These are phyloP conservation scores for Cyrtonyx montezumae DNA, from an alignment of 2,113 vertebrate species.

Conservation along the genomic window DNA sequence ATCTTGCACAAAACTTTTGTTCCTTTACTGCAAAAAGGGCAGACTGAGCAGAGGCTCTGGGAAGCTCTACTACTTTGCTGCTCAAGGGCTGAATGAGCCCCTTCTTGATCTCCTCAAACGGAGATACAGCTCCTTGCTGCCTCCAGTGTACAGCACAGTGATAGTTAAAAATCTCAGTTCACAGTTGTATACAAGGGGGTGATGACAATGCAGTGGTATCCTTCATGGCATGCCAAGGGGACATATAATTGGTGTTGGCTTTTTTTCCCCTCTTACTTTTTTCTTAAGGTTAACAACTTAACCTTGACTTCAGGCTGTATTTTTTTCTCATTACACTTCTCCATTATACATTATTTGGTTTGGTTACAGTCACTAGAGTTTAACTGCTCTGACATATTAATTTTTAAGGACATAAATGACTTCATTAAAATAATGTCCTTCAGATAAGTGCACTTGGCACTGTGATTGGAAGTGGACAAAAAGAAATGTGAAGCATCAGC, in stretches of 20 bases:
- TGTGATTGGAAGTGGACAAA: constrained; percentile 43
- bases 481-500: constrained; percentile 17
- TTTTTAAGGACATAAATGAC: constrained; percentile 72
- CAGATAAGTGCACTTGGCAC: constrained; percentile 53
- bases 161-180: not conserved
- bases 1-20: not conserved
- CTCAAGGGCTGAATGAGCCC: not conserved
- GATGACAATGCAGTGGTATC: not conserved
- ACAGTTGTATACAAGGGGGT: not conserved
- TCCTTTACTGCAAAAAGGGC: not conserved
- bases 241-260: not conserved
- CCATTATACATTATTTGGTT: constrained; percentile 72
- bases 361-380: constrained; percentile 70
- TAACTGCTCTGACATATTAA: constrained; percentile 71
- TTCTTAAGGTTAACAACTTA: constrained; percentile 58
- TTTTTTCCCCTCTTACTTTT: constrained; percentile 3
- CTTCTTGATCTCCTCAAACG: not conserved
- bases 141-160: not conserved
- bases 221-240: constrained; percentile 10
- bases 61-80: not conserved
- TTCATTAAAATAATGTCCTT: constrained; percentile 76
- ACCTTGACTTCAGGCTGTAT: constrained; percentile 60
- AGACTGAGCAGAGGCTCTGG: not conserved
- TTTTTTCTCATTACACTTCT: constrained; percentile 60
- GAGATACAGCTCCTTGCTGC: not conserved